Base-by-base conservation (phyloP, 2,113 vertebrate species). In the Alectura lathami region DNA sequence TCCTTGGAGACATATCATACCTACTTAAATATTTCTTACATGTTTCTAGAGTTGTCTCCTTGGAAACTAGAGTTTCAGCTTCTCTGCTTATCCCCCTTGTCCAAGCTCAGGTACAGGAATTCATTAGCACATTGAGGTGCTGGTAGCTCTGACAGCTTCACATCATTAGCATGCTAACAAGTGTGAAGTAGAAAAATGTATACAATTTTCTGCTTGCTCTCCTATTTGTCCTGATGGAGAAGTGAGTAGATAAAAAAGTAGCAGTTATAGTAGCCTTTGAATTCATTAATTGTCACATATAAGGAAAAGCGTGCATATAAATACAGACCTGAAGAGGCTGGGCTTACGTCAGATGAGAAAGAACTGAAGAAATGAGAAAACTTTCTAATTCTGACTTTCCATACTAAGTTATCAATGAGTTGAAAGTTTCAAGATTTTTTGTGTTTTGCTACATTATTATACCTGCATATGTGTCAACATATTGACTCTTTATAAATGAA, bases 11-110 rank as follows among this genome's bases (percentile, higher is more conserved):
- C 36, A 24, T 50, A 21, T 53, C 1, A 1, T 62, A 69, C 26
- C 45, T 94, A 56, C 45, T 92, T 96, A 94, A 89, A 83, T 86
- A 91, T 90, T 94, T 96, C 56, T 80, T 72, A 78, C 67, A 62
- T 96, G 59, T 94, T 95, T 94, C 87, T 2, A 6, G 63, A 38
- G 57, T 88, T 66, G 83, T 96, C 59, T 96, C 96, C 96, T 87
- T 95, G 96, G 96, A 94, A 96, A 97, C 94, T 51, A 67, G 83
- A 94, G 34, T 89, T 97, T 85, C 83, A 93, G 67, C 51, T 91
- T 87, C 66, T 78, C 70, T 94, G 68, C 66, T 93, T 80, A 86
- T 91, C 38, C 88, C 20, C 90, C 92, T 91, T 3, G 42, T 93
- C 72, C 75, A 9, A 1, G 67, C 47, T 84, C 69, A 95, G 73